A percentile compares a stretch with the other conserved stretches of the same genome.
These are phyloP conservation scores for Callorhinus ursinus DNA, from an alignment of 2,113 vertebrate species.

Conservation along the genomic window DNA sequence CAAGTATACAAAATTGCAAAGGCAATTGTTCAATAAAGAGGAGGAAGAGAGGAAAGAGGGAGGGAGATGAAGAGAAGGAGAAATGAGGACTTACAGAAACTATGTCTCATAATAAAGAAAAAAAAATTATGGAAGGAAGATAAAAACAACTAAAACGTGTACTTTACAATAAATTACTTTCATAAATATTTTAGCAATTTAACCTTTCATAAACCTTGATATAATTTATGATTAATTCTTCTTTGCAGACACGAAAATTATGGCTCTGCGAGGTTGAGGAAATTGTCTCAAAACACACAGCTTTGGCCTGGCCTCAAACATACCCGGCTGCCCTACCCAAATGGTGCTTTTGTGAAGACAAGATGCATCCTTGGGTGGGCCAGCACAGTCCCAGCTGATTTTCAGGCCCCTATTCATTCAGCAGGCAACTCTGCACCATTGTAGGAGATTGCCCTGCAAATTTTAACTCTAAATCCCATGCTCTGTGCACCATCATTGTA, in stretches of 20 bases:
- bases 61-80: not conserved
- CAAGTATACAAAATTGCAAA: constrained; percentile 18
- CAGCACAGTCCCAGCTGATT: not conserved
- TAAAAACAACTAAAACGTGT: not conserved
- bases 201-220: not conserved
- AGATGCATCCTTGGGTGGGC: not conserved
- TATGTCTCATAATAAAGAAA: not conserved
- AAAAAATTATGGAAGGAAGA: not conserved
- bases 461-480: not conserved
- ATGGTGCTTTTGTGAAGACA: not conserved
- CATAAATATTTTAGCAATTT: not conserved
- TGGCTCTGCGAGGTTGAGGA: not conserved
- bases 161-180: not conserved
- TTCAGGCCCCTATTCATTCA: not conserved
- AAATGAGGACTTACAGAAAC: not conserved
- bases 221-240: not conserved
- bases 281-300: not conserved
- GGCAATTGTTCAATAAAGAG: not conserved
- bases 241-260: constrained; percentile 6
- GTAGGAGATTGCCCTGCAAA: not conserved
- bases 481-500: not conserved
- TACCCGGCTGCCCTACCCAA: too few species aligned
- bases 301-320: not conserved
- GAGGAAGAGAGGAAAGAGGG: not conserved
- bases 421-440: not conserved